Evolutionary conservation across 2,888 invertebrate species (phyloP), one percentile per base, ranked within the genome.

Genomic region (Luperina nickerlii): DNA sequence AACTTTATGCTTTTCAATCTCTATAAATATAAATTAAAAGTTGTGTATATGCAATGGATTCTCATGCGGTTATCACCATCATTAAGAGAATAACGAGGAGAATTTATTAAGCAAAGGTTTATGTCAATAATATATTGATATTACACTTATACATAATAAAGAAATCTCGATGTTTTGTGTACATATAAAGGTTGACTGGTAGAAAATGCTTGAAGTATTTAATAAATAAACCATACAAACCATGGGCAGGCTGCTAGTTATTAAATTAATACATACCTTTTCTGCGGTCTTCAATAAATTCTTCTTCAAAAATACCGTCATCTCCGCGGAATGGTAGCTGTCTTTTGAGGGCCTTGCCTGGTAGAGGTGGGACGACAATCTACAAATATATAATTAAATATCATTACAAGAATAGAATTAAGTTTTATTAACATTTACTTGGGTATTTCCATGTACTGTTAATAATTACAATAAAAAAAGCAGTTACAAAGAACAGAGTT

Each of bases 301-400:
- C 99, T 93, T 99, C 99, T 95, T 99, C 99, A 96, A 99, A 99
- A 92, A 99, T 99, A 76, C 99, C 99, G 97, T 99, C 99, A 94
- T 99, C 99, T 24, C 99, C 98, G 87, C 99, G 98, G 97, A 99
- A 99, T 38, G 99, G 99, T 96, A 99, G 98, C 95, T 99, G 99
- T 93, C 99, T 97, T 96, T 99, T 99, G 98, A 99, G 98, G 13
- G 99, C 99, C 97, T 99, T 99, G 32, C 99, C 99, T 6, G 99
- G 99, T 92, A 99, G 97, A 62, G 99, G 98, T 82, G 99, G 99
- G 65, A 99, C 99, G 76, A 99, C 99, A 97, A 99, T 99, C 99
- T 99, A 94, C 72, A 95, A 90, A 4, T 27, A 48, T 48, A 69
- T 20, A 51, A n/a, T 68, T 0, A 38, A 8, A 1, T 13, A 48